Percentiles rank a stretch among this genome's conserved stretches.
phyloP scores from a whole-genome alignment of 2,113 vertebrate genomes.

The Athene cunicularia region DNA sequence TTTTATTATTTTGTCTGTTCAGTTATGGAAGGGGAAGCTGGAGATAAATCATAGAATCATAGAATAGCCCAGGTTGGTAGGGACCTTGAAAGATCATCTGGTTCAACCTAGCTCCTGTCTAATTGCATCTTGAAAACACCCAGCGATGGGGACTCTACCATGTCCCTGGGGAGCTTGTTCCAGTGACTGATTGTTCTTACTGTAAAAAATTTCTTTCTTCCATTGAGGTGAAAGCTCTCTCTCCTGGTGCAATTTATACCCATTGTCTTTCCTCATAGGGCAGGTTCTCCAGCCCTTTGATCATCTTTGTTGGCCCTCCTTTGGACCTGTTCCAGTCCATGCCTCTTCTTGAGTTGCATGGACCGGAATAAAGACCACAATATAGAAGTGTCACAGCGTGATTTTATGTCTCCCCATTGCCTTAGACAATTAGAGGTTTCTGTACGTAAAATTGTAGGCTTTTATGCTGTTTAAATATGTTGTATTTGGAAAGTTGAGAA shows the following conservation, averaged over 20 bases:
- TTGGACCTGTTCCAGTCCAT: neutral
- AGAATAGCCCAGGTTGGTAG: neutral
- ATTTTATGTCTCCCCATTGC: neutral
- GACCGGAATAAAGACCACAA: neutral
- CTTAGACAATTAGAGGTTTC: neutral
- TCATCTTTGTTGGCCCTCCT: neutral
- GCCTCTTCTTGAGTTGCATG: neutral
- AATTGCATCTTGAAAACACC: neutral
- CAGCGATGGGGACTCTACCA: neutral
- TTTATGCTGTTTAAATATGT: accelerated
- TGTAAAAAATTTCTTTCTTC: neutral
- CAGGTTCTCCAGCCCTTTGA: neutral
- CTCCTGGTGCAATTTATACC: accelerated
- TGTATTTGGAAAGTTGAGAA: neutral
- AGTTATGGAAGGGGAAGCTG: neutral
- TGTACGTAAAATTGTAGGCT: neutral
- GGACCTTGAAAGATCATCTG: neutral
- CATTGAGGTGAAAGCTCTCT: neutral
- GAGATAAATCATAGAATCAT: neutral
- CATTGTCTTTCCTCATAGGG: accelerated
- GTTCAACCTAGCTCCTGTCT: neutral
- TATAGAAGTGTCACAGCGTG: neutral
- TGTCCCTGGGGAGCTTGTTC: neutral
- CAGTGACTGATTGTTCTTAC: neutral
- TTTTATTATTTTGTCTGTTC: neutral